These are phyloP conservation scores for Periplaneta americana DNA, from an alignment of 1,140 invertebrate genomes.

Conservation along the genomic window DNA sequence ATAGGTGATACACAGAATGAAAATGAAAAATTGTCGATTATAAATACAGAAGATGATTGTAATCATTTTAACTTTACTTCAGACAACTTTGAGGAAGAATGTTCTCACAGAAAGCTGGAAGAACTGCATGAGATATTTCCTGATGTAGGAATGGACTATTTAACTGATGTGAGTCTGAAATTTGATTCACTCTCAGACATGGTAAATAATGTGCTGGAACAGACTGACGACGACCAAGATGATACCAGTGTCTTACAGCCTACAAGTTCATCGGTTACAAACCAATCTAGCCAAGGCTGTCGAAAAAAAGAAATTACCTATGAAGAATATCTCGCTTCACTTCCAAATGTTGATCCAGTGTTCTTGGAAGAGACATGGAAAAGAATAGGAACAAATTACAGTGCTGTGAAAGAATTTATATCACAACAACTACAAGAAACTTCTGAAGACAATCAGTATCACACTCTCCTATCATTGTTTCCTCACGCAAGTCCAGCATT, in stretches of 20 bases:
- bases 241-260: background rate
- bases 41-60: no score
- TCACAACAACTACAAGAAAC: background rate
- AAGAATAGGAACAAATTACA: background rate
- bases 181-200: background rate
- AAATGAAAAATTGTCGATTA: no score
- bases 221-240: background rate
- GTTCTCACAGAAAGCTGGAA: background rate
- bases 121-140: background rate
- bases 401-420: background rate
- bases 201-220: background rate
- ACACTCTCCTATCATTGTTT: background rate
- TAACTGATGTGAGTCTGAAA: background rate
- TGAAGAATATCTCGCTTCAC: background rate
- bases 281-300: background rate
- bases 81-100: background rate
- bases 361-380: background rate
- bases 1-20: no score
- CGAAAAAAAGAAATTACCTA: background rate
- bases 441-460: background rate
- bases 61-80: no score
- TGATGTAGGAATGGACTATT: background rate
- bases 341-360: background rate
- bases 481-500: background rate
- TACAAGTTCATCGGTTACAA: background rate